Conservation (phyloP, 2,888 invertebrate genomes). For the Cotesia congregata region DNA sequence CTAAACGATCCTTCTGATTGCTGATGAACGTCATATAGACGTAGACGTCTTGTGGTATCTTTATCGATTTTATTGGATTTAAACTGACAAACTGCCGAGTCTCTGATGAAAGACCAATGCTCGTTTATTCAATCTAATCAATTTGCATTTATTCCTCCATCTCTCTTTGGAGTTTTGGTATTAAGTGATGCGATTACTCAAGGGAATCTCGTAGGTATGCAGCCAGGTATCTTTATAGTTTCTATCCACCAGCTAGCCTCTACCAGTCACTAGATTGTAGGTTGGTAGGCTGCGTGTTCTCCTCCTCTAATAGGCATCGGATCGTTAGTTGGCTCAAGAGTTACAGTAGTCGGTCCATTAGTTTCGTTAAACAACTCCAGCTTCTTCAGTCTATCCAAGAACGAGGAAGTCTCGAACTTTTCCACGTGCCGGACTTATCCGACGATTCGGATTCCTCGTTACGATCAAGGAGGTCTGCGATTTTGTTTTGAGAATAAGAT, state of each 20-base stretch:
- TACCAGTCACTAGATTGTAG: constrained; percentile 43
- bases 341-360: constrained; percentile 1
- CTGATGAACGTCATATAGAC: constrained; percentile 55
- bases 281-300: constrained; percentile 38
- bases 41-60: constrained; percentile 41
- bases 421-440: background rate
- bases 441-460: background rate
- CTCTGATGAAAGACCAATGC: constrained; percentile 55
- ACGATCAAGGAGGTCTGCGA: background rate
- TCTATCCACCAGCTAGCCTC: constrained; percentile 67
- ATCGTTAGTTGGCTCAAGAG: constrained; percentile 51
- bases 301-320: constrained; percentile 67
- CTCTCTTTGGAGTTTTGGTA: constrained; percentile 56
- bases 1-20: constrained; percentile 41
- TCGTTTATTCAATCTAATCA: too few relatives aligned
- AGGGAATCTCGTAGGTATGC: constrained; percentile 43
- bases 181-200: constrained; percentile 67
- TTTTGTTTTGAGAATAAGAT: background rate
- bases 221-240: constrained; percentile 30
- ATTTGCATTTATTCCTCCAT: too few relatives aligned
- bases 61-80: constrained; percentile 57
- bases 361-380: background rate
- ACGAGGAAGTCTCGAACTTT: constrained; percentile 9
- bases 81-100: constrained; percentile 66
- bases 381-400: background rate